Conservation (phyloP, 2,797 vertebrate species). For the Margarornis squamiger region DNA sequence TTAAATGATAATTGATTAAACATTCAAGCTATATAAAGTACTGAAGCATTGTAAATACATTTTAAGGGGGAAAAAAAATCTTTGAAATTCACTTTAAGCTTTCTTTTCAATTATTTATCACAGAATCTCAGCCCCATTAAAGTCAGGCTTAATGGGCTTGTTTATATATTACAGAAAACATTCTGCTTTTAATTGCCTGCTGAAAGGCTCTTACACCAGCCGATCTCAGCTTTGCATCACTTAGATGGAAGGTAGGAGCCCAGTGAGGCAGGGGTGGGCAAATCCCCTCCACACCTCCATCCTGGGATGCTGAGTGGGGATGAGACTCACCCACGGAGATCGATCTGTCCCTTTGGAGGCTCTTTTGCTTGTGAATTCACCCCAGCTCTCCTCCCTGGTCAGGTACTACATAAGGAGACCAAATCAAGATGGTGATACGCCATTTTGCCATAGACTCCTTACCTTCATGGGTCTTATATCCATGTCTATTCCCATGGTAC, state of each 20-base stretch:
- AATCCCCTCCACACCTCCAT: background rate
- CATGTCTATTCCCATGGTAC: background rate
- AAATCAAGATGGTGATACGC: background rate
- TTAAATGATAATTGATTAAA: slow-evolving; percentile 63
- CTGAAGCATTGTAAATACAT: slow-evolving; percentile 51
- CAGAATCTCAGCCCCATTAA: slow-evolving; percentile 62
- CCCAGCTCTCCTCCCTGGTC: background rate
- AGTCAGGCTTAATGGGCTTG: slow-evolving; percentile 64
- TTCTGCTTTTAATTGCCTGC: slow-evolving; percentile 65
- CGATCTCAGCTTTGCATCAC: background rate
- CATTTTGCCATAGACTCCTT: background rate
- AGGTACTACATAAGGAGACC: background rate
- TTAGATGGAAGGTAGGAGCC: background rate
- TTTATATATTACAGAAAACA: slow-evolving; percentile 65
- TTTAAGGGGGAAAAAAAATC: background rate
- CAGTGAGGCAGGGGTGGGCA: accelerated
- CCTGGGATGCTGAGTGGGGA: background rate
- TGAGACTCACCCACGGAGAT: background rate
- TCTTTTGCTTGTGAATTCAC: background rate
- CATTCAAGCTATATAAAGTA: slow-evolving; percentile 51
- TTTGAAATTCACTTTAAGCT: slow-evolving; percentile 56
- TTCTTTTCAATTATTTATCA: slow-evolving; percentile 73
- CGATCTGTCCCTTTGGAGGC: background rate
- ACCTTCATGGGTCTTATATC: background rate
- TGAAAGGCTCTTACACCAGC: background rate